These are phyloP conservation scores for Rousettus leschenaultii DNA, from an alignment of 2,113 vertebrate species.

Conservation along the genomic window DNA sequence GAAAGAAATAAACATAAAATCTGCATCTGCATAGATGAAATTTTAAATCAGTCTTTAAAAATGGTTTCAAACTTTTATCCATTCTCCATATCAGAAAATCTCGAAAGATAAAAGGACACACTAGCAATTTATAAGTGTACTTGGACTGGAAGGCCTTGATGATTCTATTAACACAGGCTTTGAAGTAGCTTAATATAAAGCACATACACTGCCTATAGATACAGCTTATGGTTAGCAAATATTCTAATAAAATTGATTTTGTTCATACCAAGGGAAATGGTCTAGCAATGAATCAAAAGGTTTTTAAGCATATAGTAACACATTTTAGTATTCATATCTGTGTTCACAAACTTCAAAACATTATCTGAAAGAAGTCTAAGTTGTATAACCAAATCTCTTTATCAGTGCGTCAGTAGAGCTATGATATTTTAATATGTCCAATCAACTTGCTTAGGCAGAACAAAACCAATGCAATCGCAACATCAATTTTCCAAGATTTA, in stretches of 20 bases:
- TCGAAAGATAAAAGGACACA: constrained; percentile 51
- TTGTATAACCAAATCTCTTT: not conserved
- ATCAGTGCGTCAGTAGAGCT: not conserved
- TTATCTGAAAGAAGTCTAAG: not conserved
- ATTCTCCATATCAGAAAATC: constrained; percentile 43
- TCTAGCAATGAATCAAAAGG: not conserved
- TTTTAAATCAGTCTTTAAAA: constrained; percentile 64
- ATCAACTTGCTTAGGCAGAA: too few species aligned
- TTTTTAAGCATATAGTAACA: constrained; percentile 20
- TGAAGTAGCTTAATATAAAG: constrained; percentile 53
- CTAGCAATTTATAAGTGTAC: constrained; percentile 28
- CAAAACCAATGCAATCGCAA: not conserved
- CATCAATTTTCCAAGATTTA: not conserved
- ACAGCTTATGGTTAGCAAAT: not conserved
- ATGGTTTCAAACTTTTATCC: constrained; percentile 24
- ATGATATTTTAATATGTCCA: not conserved
- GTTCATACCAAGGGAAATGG: constrained; percentile 27
- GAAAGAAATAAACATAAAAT: constrained; percentile 53
- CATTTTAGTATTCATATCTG: constrained; percentile 23
- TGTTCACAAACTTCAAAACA: constrained; percentile 5
- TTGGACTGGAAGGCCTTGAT: constrained; percentile 45
- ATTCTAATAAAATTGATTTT: constrained; percentile 54
- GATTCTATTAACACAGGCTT: constrained; percentile 52
- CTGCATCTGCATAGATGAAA: constrained; percentile 25
- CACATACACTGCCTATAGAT: not conserved